Base-by-base conservation (phyloP, 1,140 invertebrate genomes). In the Ephestia elutella region DNA sequence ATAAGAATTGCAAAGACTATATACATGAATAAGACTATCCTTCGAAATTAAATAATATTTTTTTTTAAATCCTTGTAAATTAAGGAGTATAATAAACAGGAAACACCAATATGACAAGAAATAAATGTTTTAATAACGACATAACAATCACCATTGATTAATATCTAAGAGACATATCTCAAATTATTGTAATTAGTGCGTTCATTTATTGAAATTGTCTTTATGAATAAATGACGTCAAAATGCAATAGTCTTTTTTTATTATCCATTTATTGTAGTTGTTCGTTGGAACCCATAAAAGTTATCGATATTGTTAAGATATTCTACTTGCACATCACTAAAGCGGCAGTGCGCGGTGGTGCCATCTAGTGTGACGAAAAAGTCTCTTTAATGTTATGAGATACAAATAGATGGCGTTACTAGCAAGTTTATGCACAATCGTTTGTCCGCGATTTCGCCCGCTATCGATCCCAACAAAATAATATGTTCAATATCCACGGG, bases 121-220 rank as follows among this genome's bases (percentile, higher is more conserved):
- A 49, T 55, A 28, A 48, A 59, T 54, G 13, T 21, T 53, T 21
- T 53, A 53, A 35, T 62, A 66, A 71, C 59, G 56, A 49, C 75
- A 65, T 80, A 80, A 78, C 63, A 70, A 38, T 54, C 74, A 80
- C 77, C 81, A 86, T 73, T 66, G 73, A 75, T 35, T 86, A 77
- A 68, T 73, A 72, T 80, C 60, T 87, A 87, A 87, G 83, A 78
- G 74, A 86, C 80, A 86, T 87, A 87, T 87, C 82, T 86, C 82
- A 87, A 71, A 79, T 80, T 85, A 85, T 81, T 80, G 82, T 87
- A 87, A 86, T 78, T 84, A 87, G 85, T 80, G 79, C 73, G 85
- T 82, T 83, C 76, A 78, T 87, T 87, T 86, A 87, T 84, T 83
- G 72, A 85, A 78, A 87, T 85, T 87, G 79, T 87, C 85, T 87